phyloP scores from a whole-genome alignment of 1,140 invertebrate genomes.

The Cyrtorhinus lividipennis region DNA sequence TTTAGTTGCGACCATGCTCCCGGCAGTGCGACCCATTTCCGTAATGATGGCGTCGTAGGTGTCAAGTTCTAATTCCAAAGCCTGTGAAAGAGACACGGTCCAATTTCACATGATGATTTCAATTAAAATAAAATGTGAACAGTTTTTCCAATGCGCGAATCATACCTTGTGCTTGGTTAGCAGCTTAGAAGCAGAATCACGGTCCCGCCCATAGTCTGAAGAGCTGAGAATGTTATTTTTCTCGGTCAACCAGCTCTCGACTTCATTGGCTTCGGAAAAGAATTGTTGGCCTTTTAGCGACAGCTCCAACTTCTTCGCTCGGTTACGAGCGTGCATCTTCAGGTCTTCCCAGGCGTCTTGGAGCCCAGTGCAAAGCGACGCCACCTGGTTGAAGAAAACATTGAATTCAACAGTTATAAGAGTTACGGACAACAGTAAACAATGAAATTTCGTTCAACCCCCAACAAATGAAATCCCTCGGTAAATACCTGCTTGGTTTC shows the following conservation, averaged over 20 bases:
- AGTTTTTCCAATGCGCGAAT: neutral
- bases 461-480: neutral
- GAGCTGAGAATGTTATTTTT: constrained; percentile 65
- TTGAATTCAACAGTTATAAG: neutral
- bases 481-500: constrained; percentile 58
- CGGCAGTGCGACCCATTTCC: constrained; percentile 79
- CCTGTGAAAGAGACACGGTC: constrained; percentile 33
- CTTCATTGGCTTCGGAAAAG: constrained; percentile 77
- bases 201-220: constrained; percentile 72
- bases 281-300: constrained; percentile 80
- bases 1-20: constrained; percentile 55
- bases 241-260: constrained; percentile 84
- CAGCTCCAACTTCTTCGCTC: constrained; percentile 63
- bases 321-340: constrained; percentile 47
- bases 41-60: constrained; percentile 82
- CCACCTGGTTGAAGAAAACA: constrained; percentile 34
- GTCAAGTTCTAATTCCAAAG: constrained; percentile 80
- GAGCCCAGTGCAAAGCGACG: constrained; percentile 46
- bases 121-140: neutral
- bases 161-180: constrained; percentile 78
- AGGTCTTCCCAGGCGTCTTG: constrained; percentile 54
- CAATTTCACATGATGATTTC: too few species aligned
- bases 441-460: too few species aligned
- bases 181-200: constrained; percentile 76
- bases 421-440: neutral